Evolutionary conservation across 2,113 vertebrate species (phyloP).

Genomic region (Melospiza georgiana): DNA sequence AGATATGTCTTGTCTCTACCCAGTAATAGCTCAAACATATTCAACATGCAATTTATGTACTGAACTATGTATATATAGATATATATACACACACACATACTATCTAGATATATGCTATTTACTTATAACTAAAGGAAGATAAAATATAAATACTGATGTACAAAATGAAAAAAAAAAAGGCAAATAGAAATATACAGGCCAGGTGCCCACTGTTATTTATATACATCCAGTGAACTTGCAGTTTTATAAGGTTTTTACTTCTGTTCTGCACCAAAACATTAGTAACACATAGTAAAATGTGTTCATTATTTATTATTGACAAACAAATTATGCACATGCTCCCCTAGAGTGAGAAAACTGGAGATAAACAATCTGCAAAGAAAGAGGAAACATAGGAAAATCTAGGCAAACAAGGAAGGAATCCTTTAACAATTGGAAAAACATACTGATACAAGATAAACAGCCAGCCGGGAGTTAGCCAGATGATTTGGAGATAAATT

Average conservation of each 20-base stretch:
- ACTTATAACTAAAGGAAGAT: background rate
- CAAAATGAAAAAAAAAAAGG: background rate
- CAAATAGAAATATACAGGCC: background rate
- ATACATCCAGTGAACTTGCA: background rate
- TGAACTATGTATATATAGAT: background rate
- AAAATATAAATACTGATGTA: background rate
- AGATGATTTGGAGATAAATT: slow-evolving; percentile 42
- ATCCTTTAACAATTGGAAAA: slow-evolving; percentile 4
- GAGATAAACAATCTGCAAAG: slow-evolving; percentile 3
- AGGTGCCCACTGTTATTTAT: background rate
- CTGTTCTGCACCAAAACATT: background rate
- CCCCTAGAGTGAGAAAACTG: background rate
- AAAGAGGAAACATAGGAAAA: background rate
- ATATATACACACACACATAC: too few species aligned
- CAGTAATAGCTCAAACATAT: background rate
- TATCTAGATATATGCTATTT: background rate
- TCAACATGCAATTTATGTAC: background rate
- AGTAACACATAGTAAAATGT: background rate
- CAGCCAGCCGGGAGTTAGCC: background rate
- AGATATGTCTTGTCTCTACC: background rate
- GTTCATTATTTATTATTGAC: slow-evolving; percentile 24
- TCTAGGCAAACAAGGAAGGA: background rate
- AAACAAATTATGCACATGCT: slow-evolving; percentile 1
- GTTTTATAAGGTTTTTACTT: background rate
- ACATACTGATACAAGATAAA: slow-evolving; percentile 31